phyloP scores from a whole-genome alignment of 2,797 vertebrate genomes.

The Coendou prehensilis region DNA sequence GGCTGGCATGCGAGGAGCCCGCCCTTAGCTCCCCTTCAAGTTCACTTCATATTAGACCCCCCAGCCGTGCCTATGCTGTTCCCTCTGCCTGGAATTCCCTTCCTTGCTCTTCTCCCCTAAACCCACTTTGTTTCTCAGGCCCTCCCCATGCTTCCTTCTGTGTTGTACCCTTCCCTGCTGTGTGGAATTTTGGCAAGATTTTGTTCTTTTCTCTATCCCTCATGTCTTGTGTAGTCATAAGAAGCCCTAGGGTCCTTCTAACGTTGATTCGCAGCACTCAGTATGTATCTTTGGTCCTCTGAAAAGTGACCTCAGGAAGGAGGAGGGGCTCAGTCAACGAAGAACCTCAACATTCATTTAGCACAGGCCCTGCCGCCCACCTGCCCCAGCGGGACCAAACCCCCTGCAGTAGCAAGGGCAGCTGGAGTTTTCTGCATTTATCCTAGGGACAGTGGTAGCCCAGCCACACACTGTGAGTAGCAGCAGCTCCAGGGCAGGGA shows the following conservation, averaged over 20 bases:
- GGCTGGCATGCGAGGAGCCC: neutral
- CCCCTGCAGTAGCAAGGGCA: neutral
- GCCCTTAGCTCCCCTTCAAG: neutral
- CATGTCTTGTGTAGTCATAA: too few species aligned
- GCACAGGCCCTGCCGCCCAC: neutral
- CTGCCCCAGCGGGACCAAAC: fast-evolving
- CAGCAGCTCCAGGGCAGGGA: too few species aligned
- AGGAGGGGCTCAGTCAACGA: neutral
- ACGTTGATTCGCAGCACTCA: neutral
- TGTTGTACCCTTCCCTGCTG: fast-evolving
- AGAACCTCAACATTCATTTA: neutral
- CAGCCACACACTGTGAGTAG: fast-evolving
- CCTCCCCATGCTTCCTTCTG: neutral
- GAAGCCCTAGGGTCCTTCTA: neutral
- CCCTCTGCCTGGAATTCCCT: neutral
- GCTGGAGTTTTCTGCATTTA: neutral
- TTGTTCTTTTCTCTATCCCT: neutral
- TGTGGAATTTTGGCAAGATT: neutral
- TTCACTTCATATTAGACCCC: neutral
- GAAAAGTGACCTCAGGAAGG: neutral
- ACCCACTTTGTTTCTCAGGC: neutral
- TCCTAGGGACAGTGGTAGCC: neutral
- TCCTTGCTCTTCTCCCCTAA: neutral
- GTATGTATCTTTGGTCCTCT: neutral
- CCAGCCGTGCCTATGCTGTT: neutral